These are phyloP conservation scores for Nasalis larvatus DNA, from an alignment of 2,113 vertebrate genomes.

Conservation along the genomic window DNA sequence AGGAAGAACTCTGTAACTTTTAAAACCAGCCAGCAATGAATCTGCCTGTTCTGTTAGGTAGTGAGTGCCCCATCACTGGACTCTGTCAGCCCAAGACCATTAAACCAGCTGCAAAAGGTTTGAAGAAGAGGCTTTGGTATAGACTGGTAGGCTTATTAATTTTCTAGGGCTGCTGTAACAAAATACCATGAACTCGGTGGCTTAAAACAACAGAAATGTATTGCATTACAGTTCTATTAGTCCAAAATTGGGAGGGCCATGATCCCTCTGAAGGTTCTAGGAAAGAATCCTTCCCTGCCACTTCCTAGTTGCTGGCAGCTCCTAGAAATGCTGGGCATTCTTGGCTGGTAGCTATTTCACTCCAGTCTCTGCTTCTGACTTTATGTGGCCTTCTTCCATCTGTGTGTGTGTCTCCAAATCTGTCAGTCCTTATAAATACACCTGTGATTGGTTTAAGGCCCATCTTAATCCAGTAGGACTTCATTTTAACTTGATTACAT, in stretches of 20 bases:
- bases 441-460: neutral
- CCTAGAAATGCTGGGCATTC: neutral
- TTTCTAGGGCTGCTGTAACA: neutral
- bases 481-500: neutral
- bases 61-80: neutral
- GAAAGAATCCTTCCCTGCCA: neutral
- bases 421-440: neutral
- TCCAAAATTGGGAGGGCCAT: neutral
- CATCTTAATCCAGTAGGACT: neutral
- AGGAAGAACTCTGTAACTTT: neutral
- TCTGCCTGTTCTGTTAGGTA: neutral
- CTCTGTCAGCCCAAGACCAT: neutral
- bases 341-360: neutral
- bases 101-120: neutral
- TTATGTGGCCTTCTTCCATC: neutral
- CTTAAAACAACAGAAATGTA: neutral
- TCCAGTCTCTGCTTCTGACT: neutral
- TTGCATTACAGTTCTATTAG: neutral
- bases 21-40: neutral
- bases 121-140: neutral
- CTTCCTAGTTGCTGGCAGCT: neutral
- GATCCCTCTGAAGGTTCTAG: neutral
- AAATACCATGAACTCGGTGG: neutral
- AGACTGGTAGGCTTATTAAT: neutral
- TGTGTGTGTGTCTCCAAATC: neutral